Evolutionary conservation across 2,797 vertebrate genomes (phyloP).

Genomic region (Scyliorhinus canicula): DNA sequence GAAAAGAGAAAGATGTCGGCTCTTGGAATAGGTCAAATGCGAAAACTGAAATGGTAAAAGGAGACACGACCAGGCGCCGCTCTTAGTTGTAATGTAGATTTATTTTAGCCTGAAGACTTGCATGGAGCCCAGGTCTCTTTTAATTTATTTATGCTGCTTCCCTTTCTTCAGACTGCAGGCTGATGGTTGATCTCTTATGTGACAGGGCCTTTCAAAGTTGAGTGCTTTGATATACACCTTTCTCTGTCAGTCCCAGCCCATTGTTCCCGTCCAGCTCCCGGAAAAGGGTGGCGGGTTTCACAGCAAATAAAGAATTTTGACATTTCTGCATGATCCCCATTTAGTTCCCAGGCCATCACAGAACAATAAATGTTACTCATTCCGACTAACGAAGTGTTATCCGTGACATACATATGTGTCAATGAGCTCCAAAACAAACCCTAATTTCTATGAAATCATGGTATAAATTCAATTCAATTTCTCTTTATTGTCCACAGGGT

Average conservation of each 20-base stretch:
- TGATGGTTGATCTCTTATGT: constrained; percentile 42
- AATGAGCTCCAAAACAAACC: background rate
- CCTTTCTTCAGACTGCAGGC: constrained; percentile 42
- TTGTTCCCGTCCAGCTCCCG: constrained; percentile 44
- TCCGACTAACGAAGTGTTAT: background rate
- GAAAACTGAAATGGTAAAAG: constrained; percentile 3
- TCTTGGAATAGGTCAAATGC: background rate
- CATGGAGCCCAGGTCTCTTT: constrained; percentile 39
- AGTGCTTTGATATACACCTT: constrained; percentile 55
- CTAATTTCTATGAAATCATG: background rate
- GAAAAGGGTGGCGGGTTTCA: constrained; percentile 46
- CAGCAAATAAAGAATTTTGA: constrained; percentile 54
- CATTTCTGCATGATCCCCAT: constrained; percentile 41
- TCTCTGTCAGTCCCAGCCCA: constrained; percentile 32
- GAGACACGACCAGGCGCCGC: constrained; percentile 49
- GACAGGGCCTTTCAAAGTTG: constrained; percentile 37
- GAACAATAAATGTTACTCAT: constrained; percentile 20
- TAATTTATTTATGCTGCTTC: constrained; percentile 19
- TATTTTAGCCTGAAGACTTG: constrained; percentile 40
- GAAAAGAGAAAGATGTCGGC: background rate
- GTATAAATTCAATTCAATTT: background rate
- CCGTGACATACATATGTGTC: background rate
- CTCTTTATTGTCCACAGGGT: background rate
- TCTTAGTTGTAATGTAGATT: constrained; percentile 56
- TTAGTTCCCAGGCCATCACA: constrained; percentile 43